A percentile compares a stretch with the other conserved stretches of the same genome.
These are phyloP conservation scores for Eledona agricola DNA, from an alignment of 2,888 invertebrate genomes.

Conservation along the genomic window DNA sequence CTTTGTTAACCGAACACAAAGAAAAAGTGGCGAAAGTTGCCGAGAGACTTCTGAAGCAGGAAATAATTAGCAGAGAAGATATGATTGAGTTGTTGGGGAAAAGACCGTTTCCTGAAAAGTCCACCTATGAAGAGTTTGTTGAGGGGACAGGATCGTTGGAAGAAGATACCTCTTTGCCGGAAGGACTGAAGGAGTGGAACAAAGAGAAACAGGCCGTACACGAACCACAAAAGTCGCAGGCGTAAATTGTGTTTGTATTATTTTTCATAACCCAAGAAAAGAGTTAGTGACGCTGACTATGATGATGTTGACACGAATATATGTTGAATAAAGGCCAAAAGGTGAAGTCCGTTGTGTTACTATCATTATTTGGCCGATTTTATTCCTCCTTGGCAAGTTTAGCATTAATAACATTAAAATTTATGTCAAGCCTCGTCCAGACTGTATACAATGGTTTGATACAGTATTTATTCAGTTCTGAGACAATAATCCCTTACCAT, in stretches of 20 bases:
- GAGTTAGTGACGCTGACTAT: too few species aligned
- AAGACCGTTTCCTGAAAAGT: slow-evolving; percentile 97
- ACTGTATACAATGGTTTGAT: too few species aligned
- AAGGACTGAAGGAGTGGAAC: slow-evolving; percentile 97
- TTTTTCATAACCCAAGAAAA: too few species aligned
- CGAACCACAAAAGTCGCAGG: slow-evolving; percentile 5
- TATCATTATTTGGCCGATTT: too few species aligned
- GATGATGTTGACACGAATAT: too few species aligned
- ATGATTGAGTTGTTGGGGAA: slow-evolving; percentile 96
- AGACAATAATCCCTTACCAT: too few species aligned
- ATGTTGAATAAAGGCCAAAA: too few species aligned
- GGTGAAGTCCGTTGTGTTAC: too few species aligned
- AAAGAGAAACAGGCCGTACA: slow-evolving; percentile 63
- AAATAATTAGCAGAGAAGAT: slow-evolving; percentile 94
- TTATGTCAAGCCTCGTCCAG: too few species aligned
- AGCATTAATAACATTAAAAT: too few species aligned
- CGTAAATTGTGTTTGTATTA: slow-evolving; percentile 6
- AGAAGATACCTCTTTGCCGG: slow-evolving; percentile 93
- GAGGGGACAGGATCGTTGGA: slow-evolving; percentile 98
- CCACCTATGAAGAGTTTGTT: slow-evolving; percentile 99
- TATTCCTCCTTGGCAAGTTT: too few species aligned
- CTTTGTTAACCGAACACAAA: slow-evolving; percentile 81
- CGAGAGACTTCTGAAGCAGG: slow-evolving; percentile 89
- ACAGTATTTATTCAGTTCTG: too few species aligned
- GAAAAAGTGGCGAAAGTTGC: slow-evolving; percentile 88